These are phyloP conservation scores for Cynopterus sphinx DNA, from an alignment of 2,797 vertebrate species.

Conservation along the genomic window DNA sequence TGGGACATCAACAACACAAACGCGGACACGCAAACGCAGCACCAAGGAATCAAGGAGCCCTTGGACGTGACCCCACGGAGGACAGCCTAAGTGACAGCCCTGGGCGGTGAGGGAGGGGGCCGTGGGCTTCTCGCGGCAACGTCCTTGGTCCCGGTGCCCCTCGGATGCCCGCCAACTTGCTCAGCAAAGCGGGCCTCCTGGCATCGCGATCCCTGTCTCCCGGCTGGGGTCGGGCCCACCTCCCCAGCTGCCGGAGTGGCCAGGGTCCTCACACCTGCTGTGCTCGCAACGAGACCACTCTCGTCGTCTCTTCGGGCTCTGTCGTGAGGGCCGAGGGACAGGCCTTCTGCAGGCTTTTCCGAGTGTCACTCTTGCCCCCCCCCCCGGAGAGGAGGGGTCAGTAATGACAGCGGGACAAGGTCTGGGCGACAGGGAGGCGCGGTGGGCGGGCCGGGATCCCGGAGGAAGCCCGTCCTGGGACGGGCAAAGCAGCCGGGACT, in stretches of 20 bases:
- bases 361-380: neutral
- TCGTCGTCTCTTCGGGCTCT: constrained; percentile 30
- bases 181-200: neutral
- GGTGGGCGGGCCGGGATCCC: rapidly evolving
- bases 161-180: neutral
- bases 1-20: neutral
- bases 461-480: neutral
- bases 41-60: constrained; percentile 47
- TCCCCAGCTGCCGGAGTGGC: rapidly evolving
- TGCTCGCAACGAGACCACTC: constrained; percentile 13
- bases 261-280: neutral
- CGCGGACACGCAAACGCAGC: constrained; percentile 41
- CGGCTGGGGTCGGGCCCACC: neutral
- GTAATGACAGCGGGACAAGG: neutral
- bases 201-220: neutral
- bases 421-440: constrained; percentile 44
- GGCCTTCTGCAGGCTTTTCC: constrained; percentile 17
- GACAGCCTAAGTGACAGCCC: neutral
- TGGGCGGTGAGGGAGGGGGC: neutral
- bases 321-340: constrained; percentile 12
- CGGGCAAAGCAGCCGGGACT: neutral
- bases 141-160: constrained; percentile 38
- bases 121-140: neutral
- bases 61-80: neutral
- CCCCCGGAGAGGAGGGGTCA: constrained; percentile 24